phyloP scores from a whole-genome alignment of 2,797 vertebrate genomes.

The Novumbra hubbsi region DNA sequence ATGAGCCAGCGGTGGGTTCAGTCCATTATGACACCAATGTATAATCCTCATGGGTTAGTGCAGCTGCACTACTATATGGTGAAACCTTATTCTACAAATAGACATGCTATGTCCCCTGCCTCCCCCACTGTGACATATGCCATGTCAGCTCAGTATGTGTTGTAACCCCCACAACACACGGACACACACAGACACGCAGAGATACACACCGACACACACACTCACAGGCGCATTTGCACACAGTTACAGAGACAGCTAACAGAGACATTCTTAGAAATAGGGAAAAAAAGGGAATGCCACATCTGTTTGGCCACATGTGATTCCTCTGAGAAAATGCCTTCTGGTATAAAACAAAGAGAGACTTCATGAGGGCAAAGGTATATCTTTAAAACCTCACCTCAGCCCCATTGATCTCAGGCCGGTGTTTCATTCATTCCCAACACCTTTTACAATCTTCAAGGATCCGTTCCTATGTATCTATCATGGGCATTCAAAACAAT shows the following conservation, averaged over 20 bases:
- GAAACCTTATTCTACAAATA: slow-evolving; percentile 1
- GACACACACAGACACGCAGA: neutral
- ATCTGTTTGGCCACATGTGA: slow-evolving; percentile 28
- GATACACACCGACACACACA: neutral
- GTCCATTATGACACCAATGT: neutral
- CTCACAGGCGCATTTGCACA: neutral
- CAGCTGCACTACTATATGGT: neutral
- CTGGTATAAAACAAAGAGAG: slow-evolving; percentile 6
- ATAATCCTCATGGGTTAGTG: neutral
- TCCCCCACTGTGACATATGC: neutral
- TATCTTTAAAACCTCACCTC: slow-evolving; percentile 14
- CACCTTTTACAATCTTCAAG: neutral
- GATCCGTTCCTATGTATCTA: neutral
- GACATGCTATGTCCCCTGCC: neutral
- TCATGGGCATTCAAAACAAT: too few relatives aligned
- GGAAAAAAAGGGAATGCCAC: neutral
- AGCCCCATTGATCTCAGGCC: neutral
- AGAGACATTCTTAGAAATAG: neutral
- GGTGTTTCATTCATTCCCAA: neutral
- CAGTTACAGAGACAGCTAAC: neutral
- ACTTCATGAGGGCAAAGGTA: slow-evolving; percentile 6
- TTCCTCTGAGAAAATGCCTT: neutral
- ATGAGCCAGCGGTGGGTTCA: neutral
- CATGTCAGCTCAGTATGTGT: neutral
- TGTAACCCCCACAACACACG: neutral